Evolutionary conservation across 2,113 vertebrate species (phyloP), one percentile per base, ranked within the genome.

Genomic region (Varanus komodoensis): DNA sequence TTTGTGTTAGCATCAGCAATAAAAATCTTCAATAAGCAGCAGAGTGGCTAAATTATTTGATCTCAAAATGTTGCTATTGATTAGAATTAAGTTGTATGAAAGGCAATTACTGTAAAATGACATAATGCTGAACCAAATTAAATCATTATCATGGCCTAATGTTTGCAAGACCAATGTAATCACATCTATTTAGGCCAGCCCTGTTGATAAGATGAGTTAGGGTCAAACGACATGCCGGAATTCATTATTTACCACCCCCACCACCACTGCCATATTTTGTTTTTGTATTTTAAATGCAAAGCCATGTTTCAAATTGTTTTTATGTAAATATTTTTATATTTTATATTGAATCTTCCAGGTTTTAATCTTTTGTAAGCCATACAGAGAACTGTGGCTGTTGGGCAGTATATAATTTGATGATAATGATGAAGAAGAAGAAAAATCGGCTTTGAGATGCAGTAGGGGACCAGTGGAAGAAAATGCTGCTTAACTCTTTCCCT

Each of bases 1-100:
- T 93, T 95, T 94, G 92, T 73, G 93, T 94, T 84, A 92, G 89
- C 90, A 94, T 94, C 93, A 93, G 93, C 93, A 90, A 92, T 94
- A 79, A 67, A 93, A 81, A 87, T 11, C 44, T 92, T 95, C 87
- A 89, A 87, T 87, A 95, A 93, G 91, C 93, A 92, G 89, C 88
- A 80, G 83, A 92, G 92, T 89, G 1, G 0, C 0, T 4, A 93
- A 91, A 0, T 91, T 94, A 94, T 95, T 97, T 93, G 82, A 92
- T 95, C 91, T 95, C 87, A 88, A 94, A 94, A 95, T 57, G 61
- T 84, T 92, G 94, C 93, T 93, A 89, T 50, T 80, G 89, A 93
- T 91, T 88, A 87, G 92, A 92, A 95, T 94, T 91, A 87, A 79
- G 74, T 38, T 78, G 48, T 25, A 75, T 78, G 48, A 78, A n/a